A percentile compares a stretch with the other conserved stretches of the same genome.
Conservation (phyloP, 2,888 invertebrate species). For the Onthophagus sagittarius region DNA sequence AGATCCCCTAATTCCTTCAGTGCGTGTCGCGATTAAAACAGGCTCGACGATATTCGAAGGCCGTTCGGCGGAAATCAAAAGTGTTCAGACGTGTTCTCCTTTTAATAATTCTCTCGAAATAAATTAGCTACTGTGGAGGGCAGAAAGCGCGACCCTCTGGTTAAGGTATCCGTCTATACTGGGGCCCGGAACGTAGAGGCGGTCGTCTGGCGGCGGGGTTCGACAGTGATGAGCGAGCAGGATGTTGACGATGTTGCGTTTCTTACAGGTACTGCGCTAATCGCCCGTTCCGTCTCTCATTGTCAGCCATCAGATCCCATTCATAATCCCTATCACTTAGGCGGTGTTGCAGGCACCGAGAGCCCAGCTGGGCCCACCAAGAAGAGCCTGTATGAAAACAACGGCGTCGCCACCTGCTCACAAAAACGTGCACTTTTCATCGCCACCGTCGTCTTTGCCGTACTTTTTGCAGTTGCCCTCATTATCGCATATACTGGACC, state of each 20-base stretch:
- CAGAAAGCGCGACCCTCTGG: conserved; percentile 45
- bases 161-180: conserved; percentile 50
- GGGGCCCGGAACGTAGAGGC: conserved; percentile 50
- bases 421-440: conserved; percentile 81
- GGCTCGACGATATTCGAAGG: conserved; percentile 21
- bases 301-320: conserved; percentile 37
- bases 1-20: conserved; percentile 27
- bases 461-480: conserved; percentile 77
- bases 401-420: conserved; percentile 82
- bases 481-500: conserved; percentile 89
- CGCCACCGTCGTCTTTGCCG: conserved; percentile 72
- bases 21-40: conserved; percentile 30
- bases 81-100: conserved; percentile 6
- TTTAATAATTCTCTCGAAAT: conserved; percentile 7
- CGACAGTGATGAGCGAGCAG: conserved; percentile 77
- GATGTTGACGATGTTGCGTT: conserved; percentile 92
- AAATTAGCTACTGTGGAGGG: conserved; percentile 42
- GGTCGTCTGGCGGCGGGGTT: conserved; percentile 50
- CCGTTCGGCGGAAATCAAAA: conserved; percentile 7
- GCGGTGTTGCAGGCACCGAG: conserved; percentile 56
- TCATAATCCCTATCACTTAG: conserved; percentile 48
- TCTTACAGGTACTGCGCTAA: conserved; percentile 67
- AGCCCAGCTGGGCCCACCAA: conserved; percentile 61
- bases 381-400: conserved; percentile 66
- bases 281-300: conserved; percentile 33